Conservation (phyloP, 2,888 invertebrate genomes). For the Melanotus villosus region DNA sequence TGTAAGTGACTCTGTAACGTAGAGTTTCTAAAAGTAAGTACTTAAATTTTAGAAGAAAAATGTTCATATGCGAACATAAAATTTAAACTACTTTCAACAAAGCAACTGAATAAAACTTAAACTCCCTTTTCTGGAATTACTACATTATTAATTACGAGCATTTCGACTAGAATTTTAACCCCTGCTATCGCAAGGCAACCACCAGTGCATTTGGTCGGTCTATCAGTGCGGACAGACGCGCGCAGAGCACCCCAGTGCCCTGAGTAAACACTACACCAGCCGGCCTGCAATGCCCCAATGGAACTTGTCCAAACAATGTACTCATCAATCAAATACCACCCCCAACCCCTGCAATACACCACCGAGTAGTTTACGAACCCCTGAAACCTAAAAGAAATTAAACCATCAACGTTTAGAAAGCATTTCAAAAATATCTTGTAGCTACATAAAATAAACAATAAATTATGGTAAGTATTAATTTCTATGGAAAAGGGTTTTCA, state of each 20-base stretch:
- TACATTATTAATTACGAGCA: conserved; percentile 33
- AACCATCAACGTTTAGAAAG: not conserved
- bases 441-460: not conserved
- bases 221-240: conserved; percentile 53
- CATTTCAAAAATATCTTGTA: not conserved
- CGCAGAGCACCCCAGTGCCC: conserved; percentile 55
- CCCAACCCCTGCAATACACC: conserved; percentile 45
- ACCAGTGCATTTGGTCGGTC: conserved; percentile 48
- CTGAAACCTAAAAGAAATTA: conserved; percentile 32
- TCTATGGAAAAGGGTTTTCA: too few species aligned
- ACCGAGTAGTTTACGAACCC: conserved; percentile 31
- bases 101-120: too few species aligned
- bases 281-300: conserved; percentile 61
- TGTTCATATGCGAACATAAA: too few species aligned
- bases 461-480: too few species aligned
- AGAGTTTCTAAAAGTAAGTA: too few species aligned
- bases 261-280: conserved; percentile 64
- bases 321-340: conserved; percentile 66
- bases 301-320: conserved; percentile 66
- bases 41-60: too few species aligned
- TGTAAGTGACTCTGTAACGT: too few species aligned
- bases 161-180: conserved; percentile 38
- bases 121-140: not conserved
- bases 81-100: too few species aligned
- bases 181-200: conserved; percentile 50